Percentiles rank a stretch among this genome's conserved stretches.
Conservation (phyloP, 37 sponge, comb jelly and placozoan genomes). For the Agelas oroides region DNA sequence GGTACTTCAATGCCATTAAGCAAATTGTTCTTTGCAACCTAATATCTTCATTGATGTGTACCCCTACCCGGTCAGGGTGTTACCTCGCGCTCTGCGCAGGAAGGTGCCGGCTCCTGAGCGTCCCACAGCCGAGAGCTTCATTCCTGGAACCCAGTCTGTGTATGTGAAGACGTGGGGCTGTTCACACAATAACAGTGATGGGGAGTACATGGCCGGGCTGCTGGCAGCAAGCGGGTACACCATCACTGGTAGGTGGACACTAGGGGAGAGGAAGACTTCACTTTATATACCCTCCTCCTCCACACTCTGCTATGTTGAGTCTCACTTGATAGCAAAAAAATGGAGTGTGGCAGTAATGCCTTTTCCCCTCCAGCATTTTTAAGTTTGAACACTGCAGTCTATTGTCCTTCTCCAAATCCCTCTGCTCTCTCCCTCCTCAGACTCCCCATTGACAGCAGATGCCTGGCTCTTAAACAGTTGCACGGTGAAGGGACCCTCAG, state of each 20-base stretch:
- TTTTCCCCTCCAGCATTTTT: too few species aligned
- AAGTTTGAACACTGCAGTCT: too few species aligned
- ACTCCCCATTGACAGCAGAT: conserved; percentile 83
- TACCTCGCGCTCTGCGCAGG: conserved; percentile 55
- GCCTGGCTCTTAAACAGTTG: conserved; percentile 98
- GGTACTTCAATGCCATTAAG: too few species aligned
- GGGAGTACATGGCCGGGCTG: conserved; percentile 97
- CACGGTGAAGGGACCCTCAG: conserved; percentile 95
- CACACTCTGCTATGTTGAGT: not conserved
- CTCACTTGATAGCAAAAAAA: too few species aligned
- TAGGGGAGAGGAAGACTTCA: not conserved
- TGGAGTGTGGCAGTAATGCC: too few species aligned
- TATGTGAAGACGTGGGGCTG: conserved; percentile 98
- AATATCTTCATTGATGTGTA: too few species aligned
- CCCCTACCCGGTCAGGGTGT: not conserved
- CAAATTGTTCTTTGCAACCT: too few species aligned
- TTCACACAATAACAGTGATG: conserved; percentile 96
- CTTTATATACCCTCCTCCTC: not conserved
- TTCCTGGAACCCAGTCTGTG: conserved; percentile 79
- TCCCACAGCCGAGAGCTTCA: conserved; percentile 55
- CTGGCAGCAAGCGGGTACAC: conserved; percentile 83
- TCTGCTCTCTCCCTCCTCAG: too few species aligned
- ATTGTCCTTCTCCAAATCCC: too few species aligned
- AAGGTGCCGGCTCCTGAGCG: not conserved
- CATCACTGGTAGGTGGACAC: conserved; percentile 70